Evolutionary conservation across 2,888 invertebrate genomes (phyloP).

Genomic region (Dicranocentrus wangi): DNA sequence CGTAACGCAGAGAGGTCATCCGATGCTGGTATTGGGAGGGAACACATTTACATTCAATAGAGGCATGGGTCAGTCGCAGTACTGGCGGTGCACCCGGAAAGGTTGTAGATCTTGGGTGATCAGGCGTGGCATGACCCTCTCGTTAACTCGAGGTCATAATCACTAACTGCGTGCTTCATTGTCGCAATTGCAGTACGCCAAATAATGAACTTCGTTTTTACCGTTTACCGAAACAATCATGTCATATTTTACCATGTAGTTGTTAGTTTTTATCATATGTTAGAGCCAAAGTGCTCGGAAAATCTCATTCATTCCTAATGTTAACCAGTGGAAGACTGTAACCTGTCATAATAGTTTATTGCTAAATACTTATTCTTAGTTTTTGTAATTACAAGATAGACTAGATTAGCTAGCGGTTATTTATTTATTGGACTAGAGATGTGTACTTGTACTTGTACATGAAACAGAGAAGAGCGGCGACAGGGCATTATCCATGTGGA

Average conservation of each 20-base stretch:
- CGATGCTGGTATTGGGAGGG: conserved; percentile 60
- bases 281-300: conserved; percentile 19
- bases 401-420: conserved; percentile 6
- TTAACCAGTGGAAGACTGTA: conserved; percentile 53
- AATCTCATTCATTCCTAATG: conserved; percentile 34
- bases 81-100: conserved; percentile 58
- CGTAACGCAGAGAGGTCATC: conserved; percentile 63
- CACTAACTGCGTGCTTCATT: conserved; percentile 19
- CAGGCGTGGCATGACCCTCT: conserved; percentile 51
- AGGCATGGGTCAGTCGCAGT: conserved; percentile 63
- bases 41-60: conserved; percentile 67
- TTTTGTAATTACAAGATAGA: not conserved
- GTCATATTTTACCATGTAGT: conserved; percentile 8
- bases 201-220: not conserved
- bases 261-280: not conserved
- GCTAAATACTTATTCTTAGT: not conserved
- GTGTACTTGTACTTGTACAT: too few relatives aligned
- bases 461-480: too few relatives aligned
- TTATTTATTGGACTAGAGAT: too few relatives aligned
- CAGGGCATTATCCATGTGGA: not conserved
- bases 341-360: conserved; percentile 17
- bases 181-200: not conserved
- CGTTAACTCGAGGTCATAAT: conserved; percentile 60
- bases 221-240: not conserved
- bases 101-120: conserved; percentile 65